Evolutionary conservation across 92 coral and sea anemone genomes (phyloP).

Genomic region (Paragorgia papillata): DNA sequence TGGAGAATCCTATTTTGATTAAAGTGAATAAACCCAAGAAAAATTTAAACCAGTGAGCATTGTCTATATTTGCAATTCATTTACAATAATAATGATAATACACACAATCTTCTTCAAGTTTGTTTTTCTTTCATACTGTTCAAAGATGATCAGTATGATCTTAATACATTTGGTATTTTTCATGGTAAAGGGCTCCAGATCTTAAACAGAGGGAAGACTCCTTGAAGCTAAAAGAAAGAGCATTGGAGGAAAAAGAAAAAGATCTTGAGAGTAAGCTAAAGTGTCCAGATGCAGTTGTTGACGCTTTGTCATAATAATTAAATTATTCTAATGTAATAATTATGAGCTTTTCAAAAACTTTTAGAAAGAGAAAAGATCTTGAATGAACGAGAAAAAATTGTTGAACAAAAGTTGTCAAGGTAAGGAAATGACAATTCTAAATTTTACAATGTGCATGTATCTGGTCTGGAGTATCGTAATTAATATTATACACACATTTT

Average conservation of each 20-base stretch:
- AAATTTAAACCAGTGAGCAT: constrained; percentile 16
- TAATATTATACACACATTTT: too few relatives aligned
- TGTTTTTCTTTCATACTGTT: neutral
- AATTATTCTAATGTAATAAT: too few relatives aligned
- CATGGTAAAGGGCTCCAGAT: constrained; percentile 44
- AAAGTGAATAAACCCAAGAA: neutral
- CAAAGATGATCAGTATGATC: too few relatives aligned
- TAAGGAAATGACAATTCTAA: constrained; percentile 17
- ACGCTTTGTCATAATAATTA: too few relatives aligned
- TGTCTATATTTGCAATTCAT: too few relatives aligned
- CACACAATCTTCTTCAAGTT: neutral
- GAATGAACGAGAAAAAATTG: constrained; percentile 67
- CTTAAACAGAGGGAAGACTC: constrained; percentile 70
- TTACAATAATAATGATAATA: neutral
- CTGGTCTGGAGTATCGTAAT: too few relatives aligned
- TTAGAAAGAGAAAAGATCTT: constrained; percentile 74
- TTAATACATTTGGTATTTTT: too few relatives aligned
- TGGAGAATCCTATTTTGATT: constrained; percentile 35
- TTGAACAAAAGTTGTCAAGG: constrained; percentile 85
- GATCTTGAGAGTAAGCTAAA: constrained; percentile 83
- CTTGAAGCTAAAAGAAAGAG: constrained; percentile 80
- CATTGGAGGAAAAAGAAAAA: constrained; percentile 76
- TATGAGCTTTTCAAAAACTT: too few relatives aligned
- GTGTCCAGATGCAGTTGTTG: too few relatives aligned
- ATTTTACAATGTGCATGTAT: too few relatives aligned